Evolutionary conservation across 2,113 vertebrate genomes (phyloP), one percentile per base, ranked within the genome.

Genomic region (Pedetes capensis): DNA sequence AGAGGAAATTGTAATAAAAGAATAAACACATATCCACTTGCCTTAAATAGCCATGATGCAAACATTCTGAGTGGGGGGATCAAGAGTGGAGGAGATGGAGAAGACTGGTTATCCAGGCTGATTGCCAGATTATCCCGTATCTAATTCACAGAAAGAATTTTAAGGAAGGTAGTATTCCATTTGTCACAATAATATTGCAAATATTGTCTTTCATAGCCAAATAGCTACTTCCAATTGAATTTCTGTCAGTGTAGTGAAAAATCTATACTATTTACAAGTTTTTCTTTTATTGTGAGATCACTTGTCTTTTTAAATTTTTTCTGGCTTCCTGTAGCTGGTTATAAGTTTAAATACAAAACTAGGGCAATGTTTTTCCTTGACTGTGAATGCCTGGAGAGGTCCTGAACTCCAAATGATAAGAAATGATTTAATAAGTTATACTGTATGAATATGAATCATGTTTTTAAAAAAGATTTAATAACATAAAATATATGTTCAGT

Each of bases 11-110:
- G 88, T 64, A 94, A 93, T 83, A 94, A 96, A 95, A 72, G 61
- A 92, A 96, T 84, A 68, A 39, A 59, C 55, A 66, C 84, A 80
- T 75, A 89, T 81, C n/a, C 84, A 96, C 91, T 97, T 98, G 99
- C 99, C 99, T 99, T 99, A 98, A 99, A 99, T 22, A 99, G 98
- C 99, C 99, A 99, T 2, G 99, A 99, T 6, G 99, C 99, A 98
- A 99, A 99, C 99, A 99, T 99, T 97, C 99, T 98, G 93, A 99
- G 99, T 55, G 99, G 99, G 87, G 99, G 99, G 97, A 99, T 99
- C 95, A 99, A 98, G 93, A 98, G 32, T 0, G 99, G 99, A 96
- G 99, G 99, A 72, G 99, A 99, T 4, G 99, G 99, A 93, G 99
- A 99, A 27, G 99, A 99, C 96, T 99, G 99, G 97, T 99, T 99